phyloP scores from a whole-genome alignment of 2,113 vertebrate species.

The Callopanchax toddi region DNA sequence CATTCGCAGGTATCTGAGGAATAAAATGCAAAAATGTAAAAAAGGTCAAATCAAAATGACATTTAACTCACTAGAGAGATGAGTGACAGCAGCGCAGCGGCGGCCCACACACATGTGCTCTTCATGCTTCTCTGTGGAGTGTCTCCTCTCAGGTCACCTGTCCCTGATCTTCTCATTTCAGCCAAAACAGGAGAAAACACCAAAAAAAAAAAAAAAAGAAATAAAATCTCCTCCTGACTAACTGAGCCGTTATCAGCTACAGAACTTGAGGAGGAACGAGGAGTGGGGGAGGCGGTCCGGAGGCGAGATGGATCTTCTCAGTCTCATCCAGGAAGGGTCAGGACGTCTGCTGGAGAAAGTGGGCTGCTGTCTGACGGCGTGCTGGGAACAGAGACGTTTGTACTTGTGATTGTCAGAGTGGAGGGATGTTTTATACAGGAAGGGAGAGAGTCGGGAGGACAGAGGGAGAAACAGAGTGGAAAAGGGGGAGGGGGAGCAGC shows the following conservation, averaged over 20 bases:
- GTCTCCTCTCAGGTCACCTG: slow-evolving; percentile 51
- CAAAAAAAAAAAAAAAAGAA: neutral
- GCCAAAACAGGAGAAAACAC: neutral
- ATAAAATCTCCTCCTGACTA: slow-evolving; percentile 24
- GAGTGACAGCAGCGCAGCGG: slow-evolving; percentile 61
- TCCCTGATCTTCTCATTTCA: slow-evolving; percentile 47
- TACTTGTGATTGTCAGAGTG: slow-evolving; percentile 59
- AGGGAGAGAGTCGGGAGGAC: slow-evolving; percentile 39
- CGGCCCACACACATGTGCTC: slow-evolving; percentile 59
- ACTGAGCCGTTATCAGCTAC: slow-evolving; percentile 37
- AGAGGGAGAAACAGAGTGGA: slow-evolving; percentile 2
- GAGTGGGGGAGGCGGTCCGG: slow-evolving; percentile 39
- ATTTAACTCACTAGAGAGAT: slow-evolving; percentile 70
- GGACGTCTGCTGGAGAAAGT: slow-evolving; percentile 21
- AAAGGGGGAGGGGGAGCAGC: slow-evolving; percentile 17
- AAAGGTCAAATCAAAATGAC: slow-evolving; percentile 30
- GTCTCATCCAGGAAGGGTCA: slow-evolving; percentile 55
- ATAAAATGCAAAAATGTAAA: neutral
- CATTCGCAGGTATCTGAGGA: neutral
- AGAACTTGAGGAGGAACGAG: slow-evolving; percentile 53
- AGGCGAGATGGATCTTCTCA: slow-evolving; percentile 32
- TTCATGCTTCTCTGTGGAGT: slow-evolving; percentile 61
- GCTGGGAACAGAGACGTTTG: slow-evolving; percentile 46
- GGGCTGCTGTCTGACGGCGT: slow-evolving; percentile 5
- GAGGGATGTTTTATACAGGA: slow-evolving; percentile 70